Evolutionary conservation across 1,140 invertebrate species (phyloP).

Genomic region (Akabosia matsudoensis): DNA sequence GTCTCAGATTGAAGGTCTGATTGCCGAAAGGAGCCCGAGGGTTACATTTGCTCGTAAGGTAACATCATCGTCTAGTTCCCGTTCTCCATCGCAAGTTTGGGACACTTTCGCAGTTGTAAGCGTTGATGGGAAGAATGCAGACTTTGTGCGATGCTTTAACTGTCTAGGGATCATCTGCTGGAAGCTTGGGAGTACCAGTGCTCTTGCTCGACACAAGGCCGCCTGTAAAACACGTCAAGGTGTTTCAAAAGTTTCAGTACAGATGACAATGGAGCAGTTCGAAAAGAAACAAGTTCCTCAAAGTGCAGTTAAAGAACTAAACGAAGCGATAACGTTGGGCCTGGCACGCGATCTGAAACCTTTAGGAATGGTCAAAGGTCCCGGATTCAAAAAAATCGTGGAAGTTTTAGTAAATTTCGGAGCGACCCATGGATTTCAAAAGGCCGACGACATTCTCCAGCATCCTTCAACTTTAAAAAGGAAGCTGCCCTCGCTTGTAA

Average conservation of each 20-base stretch:
- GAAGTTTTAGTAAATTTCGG: constrained; percentile 32
- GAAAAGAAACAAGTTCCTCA: neutral
- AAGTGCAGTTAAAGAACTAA: constrained; percentile 5
- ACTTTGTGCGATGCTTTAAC: neutral
- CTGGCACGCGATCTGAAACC: constrained; percentile 33
- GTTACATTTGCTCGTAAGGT: neutral
- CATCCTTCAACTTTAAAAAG: constrained; percentile 12
- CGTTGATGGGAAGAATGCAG: neutral
- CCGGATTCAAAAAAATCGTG: constrained; percentile 27
- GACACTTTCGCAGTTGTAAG: neutral
- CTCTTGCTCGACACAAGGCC: neutral
- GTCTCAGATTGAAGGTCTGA: neutral
- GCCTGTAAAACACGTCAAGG: neutral
- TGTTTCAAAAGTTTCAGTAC: neutral
- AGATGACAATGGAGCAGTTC: neutral
- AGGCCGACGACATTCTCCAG: neutral
- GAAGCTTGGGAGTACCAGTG: neutral
- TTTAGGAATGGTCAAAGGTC: constrained; percentile 12
- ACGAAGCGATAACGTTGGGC: constrained; percentile 8
- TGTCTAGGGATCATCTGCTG: neutral
- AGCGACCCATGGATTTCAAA: constrained; percentile 22
- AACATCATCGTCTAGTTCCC: neutral
- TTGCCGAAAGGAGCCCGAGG: neutral
- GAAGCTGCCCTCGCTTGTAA: neutral
- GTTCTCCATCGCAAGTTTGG: neutral